A percentile compares a stretch with the other conserved stretches of the same genome.
Conservation (phyloP, 2,113 vertebrate species). For the Toxotes chatareus region DNA sequence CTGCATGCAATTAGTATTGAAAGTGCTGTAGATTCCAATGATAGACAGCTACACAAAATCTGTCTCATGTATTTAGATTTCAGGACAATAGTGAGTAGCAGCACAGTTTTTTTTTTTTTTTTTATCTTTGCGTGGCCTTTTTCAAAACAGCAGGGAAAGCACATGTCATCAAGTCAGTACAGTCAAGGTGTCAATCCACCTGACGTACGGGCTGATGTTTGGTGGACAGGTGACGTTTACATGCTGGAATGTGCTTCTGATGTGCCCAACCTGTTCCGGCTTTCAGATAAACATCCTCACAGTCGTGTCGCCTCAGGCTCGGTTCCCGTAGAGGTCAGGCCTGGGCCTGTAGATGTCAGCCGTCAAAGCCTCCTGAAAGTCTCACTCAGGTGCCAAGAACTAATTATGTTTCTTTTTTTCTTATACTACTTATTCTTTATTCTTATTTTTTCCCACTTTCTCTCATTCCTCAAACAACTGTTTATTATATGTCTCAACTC, state of each 20-base stretch:
- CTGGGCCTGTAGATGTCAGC: constrained; percentile 63
- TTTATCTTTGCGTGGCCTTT: not conserved
- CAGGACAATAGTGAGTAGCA: not conserved
- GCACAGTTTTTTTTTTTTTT: not conserved
- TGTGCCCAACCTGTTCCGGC: constrained; percentile 44
- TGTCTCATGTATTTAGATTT: constrained; percentile 1
- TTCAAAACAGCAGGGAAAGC: not conserved
- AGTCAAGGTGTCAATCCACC: constrained; percentile 30
- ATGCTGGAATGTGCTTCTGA: constrained; percentile 61
- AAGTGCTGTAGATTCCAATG: constrained; percentile 3
- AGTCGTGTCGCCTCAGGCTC: constrained; percentile 50
- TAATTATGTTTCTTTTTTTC: constrained; percentile 28
- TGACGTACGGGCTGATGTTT: constrained; percentile 38
- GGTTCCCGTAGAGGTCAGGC: constrained; percentile 56
- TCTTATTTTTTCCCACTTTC: not conserved
- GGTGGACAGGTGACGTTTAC: constrained; percentile 39
- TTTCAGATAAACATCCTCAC: constrained; percentile 48
- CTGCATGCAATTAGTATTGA: not conserved
- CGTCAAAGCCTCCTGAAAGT: constrained; percentile 45
- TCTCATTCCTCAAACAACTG: constrained; percentile 35
- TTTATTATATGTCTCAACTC: constrained; percentile 55
- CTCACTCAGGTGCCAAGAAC: constrained; percentile 58
- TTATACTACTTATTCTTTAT: constrained; percentile 14
- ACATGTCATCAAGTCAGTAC: constrained; percentile 7
- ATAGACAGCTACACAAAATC: not conserved